Base-by-base conservation (phyloP, 1,140 invertebrate species). In the Rhizoglyphus robini region DNA sequence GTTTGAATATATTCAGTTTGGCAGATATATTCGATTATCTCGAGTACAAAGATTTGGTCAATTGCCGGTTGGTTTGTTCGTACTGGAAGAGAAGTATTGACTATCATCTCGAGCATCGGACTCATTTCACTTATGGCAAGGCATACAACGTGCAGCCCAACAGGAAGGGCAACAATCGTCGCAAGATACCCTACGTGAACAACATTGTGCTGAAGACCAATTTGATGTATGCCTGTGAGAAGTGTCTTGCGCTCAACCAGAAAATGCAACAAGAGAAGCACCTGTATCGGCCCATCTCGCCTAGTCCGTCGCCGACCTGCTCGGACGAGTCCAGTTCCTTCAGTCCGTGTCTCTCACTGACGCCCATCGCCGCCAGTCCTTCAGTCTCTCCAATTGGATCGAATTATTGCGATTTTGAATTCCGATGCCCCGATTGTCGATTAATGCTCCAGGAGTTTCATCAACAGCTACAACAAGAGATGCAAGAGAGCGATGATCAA, bases 71-170 rank as follows among this genome's bases (percentile, higher is more conserved):
- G 27, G 58, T 60, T n/a, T 60, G 58, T 27, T 38, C 58, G 23
- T 60, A 23, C 29, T 60, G 58, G 58, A 60, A 60, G 15, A 32
- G 36, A 46, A 34, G 58, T 46, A 23, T 60, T 32, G n/a, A 60
- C 13, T 60, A 34, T 60, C 58, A 60, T 46, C 27, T 60, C 3
- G n/a, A 15, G 3, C 15, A 27, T 15, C 58, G 58, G n/a, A 60
- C 58, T 27, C 27, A 60, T 46, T 60, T 60, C 29, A 27, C 32
- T 23, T 60, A 60, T 46, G 58, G 58, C 13, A 60, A 60, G 29
- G 8, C 15, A 27, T 46, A 20, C 29, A 60, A 60, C 29, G 4
- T 20, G 4, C 15, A 34, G 25, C 18, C 8, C 34, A 20, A 31
- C 5, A 38, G 4, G 8, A 38, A 59, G 5, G 8, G 18, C 4